phyloP scores from a whole-genome alignment of 1,140 invertebrate genomes.

The Elysia chlorotica region DNA sequence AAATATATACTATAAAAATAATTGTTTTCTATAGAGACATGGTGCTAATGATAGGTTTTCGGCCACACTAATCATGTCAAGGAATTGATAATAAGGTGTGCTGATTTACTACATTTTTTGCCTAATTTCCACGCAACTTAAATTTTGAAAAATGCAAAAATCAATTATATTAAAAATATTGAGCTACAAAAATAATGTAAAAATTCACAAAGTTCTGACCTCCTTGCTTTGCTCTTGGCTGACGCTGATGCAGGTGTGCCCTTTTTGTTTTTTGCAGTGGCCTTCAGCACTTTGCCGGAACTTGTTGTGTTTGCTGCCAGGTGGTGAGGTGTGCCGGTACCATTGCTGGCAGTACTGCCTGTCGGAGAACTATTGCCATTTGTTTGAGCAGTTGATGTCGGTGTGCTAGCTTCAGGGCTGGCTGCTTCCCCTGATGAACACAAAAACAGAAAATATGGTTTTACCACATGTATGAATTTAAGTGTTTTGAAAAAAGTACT shows the following conservation, averaged over 20 bases:
- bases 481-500: too few relatives aligned
- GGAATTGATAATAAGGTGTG: background rate
- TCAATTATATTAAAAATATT: background rate
- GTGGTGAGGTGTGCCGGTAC: conserved; percentile 35
- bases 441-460: too few relatives aligned
- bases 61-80: background rate
- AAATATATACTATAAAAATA: too few relatives aligned
- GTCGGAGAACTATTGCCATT: conserved; percentile 62
- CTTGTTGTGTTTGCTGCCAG: conserved; percentile 50
- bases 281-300: conserved; percentile 62
- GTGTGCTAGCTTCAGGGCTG: conserved; percentile 83
- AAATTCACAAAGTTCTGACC: conserved; percentile 45
- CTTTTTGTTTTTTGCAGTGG: conserved; percentile 57
- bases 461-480: too few relatives aligned
- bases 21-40: too few relatives aligned
- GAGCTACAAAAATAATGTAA: background rate
- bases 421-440: conserved; percentile 74
- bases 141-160: background rate
- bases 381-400: conserved; percentile 61
- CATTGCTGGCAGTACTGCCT: conserved; percentile 28
- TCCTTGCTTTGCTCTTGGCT: conserved; percentile 60
- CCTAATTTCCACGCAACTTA: background rate
- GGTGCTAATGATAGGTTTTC: too few relatives aligned
- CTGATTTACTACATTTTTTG: too few relatives aligned
- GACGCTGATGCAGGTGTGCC: too few relatives aligned